Evolutionary conservation across 2,797 vertebrate species (phyloP), one percentile per base, ranked within the genome.

Genomic region (Myotis myotis): DNA sequence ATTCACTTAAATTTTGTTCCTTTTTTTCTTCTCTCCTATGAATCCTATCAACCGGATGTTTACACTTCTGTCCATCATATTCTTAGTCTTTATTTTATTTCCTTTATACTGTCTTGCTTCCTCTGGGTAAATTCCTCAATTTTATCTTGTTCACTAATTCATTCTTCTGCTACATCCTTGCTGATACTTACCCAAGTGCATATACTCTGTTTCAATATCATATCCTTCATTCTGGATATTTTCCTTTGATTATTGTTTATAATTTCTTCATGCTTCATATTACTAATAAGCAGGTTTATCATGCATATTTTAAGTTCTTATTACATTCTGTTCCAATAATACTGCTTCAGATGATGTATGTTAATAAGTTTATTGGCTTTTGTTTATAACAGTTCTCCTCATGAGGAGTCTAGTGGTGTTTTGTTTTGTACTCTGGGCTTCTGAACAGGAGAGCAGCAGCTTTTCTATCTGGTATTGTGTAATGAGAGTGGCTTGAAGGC

Each of bases 201-300:
- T 30, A 81, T 36, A 53, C 15, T 38, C 71, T 84, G 78, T 71
- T 71, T 71, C 44, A 92, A 30, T 78, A 64, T 44, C 62, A 71
- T 6, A 71, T 51, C 51, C 62, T 89, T 84, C 38, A 53, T 53
- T 78, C 33, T 38, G 36, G 16, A 49, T 79, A 64, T 64, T 36
- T 78, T 57, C 23, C 36, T 47, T 88, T 76, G 51, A 9, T 57
- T 66, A 47, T 64, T 86, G 53, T 66, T 53, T 83, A 78, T 44
- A 87, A 76, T 6, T 71, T 89, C 44, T 64, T 89, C 79, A 88
- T 89, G 49, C 19, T 88, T 92, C n/a, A 49, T 38, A 68, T 79
- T 49, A 83, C 64, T 88, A 95, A 64, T 71, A 83, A 62, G 17
- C 44, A 28, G 49, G 68, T 36, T 88, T 92, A 33, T 71, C 30